Conservation (phyloP, 2,113 vertebrate species). For the Echinops telfairi region DNA sequence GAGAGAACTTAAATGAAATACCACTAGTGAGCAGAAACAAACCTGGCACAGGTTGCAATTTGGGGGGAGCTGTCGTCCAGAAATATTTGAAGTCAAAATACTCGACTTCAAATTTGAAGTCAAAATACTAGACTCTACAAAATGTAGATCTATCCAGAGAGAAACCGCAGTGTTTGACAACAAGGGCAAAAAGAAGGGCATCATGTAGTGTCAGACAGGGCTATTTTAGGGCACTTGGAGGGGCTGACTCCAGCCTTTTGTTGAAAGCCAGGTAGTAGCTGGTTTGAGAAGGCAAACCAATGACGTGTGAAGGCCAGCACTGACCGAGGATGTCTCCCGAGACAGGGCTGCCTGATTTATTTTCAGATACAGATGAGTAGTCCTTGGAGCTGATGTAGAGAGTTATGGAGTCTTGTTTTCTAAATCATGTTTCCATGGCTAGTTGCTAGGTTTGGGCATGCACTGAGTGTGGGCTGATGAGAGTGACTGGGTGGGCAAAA, state of each 20-base stretch:
- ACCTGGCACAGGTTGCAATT: neutral
- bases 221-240: neutral
- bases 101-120: neutral
- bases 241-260: conserved; percentile 45
- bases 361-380: conserved; percentile 58
- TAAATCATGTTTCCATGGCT: conserved; percentile 78
- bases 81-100: conserved; percentile 38
- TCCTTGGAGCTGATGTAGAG: conserved; percentile 67
- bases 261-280: conserved; percentile 44
- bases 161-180: neutral
- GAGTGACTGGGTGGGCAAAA: conserved; percentile 70
- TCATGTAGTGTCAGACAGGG: neutral
- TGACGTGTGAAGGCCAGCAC: conserved; percentile 44
- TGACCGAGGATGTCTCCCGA: conserved; percentile 23
- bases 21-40: conserved; percentile 46
- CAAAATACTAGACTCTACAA: neutral
- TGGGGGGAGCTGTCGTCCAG: neutral
- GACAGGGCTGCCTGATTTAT: conserved; percentile 62
- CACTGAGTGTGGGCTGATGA: conserved; percentile 52
- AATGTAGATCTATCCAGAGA: neutral
- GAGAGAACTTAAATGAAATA: conserved; percentile 57
- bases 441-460: conserved; percentile 78
- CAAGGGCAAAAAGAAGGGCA: neutral
- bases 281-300: conserved; percentile 38
- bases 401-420: conserved; percentile 73